Percentiles rank a stretch among this genome's conserved stretches.
Evolutionary conservation across 2,113 vertebrate genomes (phyloP).

Genomic region (Tragulus kanchil): DNA sequence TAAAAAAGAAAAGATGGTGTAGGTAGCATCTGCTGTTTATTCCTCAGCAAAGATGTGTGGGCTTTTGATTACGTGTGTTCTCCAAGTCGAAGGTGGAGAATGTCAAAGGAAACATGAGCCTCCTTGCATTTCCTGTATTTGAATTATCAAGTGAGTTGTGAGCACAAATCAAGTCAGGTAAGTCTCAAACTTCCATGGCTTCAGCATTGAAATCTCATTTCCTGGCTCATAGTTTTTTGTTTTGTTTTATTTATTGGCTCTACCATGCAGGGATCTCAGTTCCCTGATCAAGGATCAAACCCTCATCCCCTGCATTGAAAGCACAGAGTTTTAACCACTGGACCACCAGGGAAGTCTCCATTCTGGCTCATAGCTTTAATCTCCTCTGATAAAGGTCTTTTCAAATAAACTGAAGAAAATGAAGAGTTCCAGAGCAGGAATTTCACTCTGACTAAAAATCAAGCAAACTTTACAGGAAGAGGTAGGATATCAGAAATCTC

Average conservation of each 20-base stretch:
- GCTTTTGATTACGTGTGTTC: neutral
- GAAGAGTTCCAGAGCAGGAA: neutral
- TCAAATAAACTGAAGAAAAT: neutral
- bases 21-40: neutral
- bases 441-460: conserved; percentile 18
- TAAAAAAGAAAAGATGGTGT: neutral
- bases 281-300: neutral
- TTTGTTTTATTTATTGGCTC: neutral
- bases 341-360: neutral
- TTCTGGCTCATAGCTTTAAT: neutral
- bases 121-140: neutral
- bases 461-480: neutral
- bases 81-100: neutral
- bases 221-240: neutral
- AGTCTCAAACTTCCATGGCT: neutral
- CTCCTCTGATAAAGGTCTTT: neutral
- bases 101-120: neutral
- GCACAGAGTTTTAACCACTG: neutral
- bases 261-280: neutral
- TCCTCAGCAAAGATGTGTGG: neutral
- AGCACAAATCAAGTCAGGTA: fast-evolving
- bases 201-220: neutral
- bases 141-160: neutral
- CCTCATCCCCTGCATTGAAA: neutral
- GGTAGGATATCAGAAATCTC: neutral